Percentiles rank a stretch among this genome's conserved stretches.
Conservation (phyloP, 2,888 invertebrate species). For the Tipula helvola region DNA sequence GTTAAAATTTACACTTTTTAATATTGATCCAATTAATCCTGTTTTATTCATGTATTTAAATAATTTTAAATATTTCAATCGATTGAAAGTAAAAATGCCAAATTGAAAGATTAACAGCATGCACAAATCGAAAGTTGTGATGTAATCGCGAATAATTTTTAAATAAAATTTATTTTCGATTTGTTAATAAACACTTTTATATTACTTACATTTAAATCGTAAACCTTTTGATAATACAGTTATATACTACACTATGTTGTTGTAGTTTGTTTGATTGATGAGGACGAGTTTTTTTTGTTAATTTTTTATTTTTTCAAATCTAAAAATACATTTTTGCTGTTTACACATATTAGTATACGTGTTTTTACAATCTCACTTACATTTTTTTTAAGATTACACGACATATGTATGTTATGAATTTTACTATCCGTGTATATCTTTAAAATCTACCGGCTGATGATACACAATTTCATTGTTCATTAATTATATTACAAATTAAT, state of each 20-base stretch:
- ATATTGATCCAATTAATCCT: neutral
- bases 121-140: neutral
- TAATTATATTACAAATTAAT: neutral
- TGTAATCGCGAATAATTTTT: neutral
- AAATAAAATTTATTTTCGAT: neutral
- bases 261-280: neutral
- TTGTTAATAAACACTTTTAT: neutral
- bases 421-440: neutral
- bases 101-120: neutral
- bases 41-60: neutral
- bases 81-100: neutral
- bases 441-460: neutral
- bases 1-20: neutral
- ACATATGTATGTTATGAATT: neutral
- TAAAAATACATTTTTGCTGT: neutral
- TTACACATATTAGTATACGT: neutral
- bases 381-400: neutral
- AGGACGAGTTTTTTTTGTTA: neutral
- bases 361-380: neutral
- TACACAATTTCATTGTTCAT: neutral
- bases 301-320: neutral
- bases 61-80: neutral
- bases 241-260: neutral
- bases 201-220: neutral
- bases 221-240: neutral